These are phyloP conservation scores for Phenacoccus solenopsis DNA, from an alignment of 1,140 invertebrate genomes.

Conservation along the genomic window DNA sequence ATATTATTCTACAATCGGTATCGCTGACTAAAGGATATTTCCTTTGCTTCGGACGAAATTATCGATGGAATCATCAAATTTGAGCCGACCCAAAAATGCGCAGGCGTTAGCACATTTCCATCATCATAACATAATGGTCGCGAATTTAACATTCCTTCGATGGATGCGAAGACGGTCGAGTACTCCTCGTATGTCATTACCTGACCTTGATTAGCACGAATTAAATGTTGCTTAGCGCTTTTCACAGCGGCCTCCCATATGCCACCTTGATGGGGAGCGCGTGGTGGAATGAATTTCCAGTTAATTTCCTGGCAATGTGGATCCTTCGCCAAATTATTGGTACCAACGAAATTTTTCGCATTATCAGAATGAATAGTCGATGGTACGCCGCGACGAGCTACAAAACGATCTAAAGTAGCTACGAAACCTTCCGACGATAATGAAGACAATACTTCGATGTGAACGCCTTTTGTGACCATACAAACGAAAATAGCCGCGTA, in stretches of 20 bases:
- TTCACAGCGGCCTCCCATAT: constrained; percentile 29
- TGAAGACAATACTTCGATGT: constrained; percentile 34
- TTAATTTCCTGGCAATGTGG: not conserved
- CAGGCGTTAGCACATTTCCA: constrained; percentile 28
- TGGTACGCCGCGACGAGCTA: constrained; percentile 31
- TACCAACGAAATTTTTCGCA: constrained; percentile 25
- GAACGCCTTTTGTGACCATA: constrained; percentile 33
- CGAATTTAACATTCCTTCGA: constrained; percentile 30
- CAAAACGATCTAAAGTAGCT: constrained; percentile 33
- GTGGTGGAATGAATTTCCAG: constrained; percentile 8
- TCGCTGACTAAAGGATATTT: too few relatives aligned
- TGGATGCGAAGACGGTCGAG: constrained; percentile 26
- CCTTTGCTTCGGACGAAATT: too few relatives aligned
- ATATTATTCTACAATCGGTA: constrained; percentile 24
- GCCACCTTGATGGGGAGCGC: constrained; percentile 21
- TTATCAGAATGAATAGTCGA: constrained; percentile 31
- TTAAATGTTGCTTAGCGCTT: constrained; percentile 24
- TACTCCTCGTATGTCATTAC: constrained; percentile 31
- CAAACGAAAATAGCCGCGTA: constrained; percentile 36
- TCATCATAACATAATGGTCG: constrained; percentile 27
- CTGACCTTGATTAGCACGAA: constrained; percentile 19
- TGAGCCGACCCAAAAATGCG: constrained; percentile 27
- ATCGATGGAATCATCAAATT: constrained; percentile 17
- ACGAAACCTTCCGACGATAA: constrained; percentile 33
- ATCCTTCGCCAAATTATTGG: not conserved